Percentiles rank a stretch among this genome's conserved stretches.
phyloP scores from a whole-genome alignment of 2,113 vertebrate genomes.

The Sula dactylatra region DNA sequence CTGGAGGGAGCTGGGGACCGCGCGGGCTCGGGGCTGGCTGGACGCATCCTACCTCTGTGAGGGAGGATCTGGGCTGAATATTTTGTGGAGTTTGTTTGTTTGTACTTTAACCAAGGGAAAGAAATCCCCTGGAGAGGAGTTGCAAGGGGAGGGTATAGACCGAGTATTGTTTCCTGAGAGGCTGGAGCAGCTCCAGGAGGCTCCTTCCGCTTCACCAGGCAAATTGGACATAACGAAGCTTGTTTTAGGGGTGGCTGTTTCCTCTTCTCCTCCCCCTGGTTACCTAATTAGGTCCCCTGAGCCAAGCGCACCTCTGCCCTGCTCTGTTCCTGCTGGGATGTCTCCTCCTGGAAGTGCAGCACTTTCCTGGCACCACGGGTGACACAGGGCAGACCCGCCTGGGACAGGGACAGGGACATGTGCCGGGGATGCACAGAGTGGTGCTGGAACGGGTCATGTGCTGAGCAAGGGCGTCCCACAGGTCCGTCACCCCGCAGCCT shows the following conservation, averaged over 20 bases:
- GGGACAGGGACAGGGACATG: not conserved
- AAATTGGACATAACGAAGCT: conserved; percentile 39
- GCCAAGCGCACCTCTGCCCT: not conserved
- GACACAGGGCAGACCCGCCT: rapidly evolving
- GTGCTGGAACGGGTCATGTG: not conserved
- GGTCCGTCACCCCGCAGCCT: not conserved
- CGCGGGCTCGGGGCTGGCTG: not conserved
- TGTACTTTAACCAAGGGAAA: conserved; percentile 31
- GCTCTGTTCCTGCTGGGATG: not conserved
- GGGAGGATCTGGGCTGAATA: not conserved
- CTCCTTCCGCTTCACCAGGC: conserved; percentile 4
- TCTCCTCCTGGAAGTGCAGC: not conserved
- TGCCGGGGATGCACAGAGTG: not conserved
- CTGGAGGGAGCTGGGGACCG: not conserved
- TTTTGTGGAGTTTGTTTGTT: conserved; percentile 34
- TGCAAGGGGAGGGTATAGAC: conserved; percentile 11
- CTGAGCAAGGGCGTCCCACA: not conserved
- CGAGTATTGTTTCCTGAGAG: conserved; percentile 33
- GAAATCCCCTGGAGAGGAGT: conserved; percentile 40
- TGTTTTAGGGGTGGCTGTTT: conserved; percentile 17
- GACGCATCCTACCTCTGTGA: not conserved
- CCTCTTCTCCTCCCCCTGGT: not conserved
- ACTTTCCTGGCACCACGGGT: not conserved
- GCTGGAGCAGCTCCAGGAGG: conserved; percentile 44
- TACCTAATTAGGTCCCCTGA: conserved; percentile 30